phyloP scores from a whole-genome alignment of 2,797 vertebrate genomes.

The Chromobotia macracanthus region DNA sequence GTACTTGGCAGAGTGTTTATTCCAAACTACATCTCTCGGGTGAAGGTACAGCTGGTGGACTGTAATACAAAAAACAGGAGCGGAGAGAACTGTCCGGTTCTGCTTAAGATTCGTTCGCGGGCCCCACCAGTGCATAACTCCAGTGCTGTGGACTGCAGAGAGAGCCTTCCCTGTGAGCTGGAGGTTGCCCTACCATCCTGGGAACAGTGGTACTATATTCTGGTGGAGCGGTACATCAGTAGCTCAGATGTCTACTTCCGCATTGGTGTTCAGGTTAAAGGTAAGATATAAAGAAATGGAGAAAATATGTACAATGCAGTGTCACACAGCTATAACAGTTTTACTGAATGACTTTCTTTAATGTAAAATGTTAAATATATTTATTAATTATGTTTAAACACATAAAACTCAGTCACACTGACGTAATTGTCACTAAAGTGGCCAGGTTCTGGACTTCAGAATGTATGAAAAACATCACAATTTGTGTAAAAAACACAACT shows the following conservation, averaged over 20 bases:
- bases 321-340: no score
- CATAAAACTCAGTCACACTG: no score
- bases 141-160: conserved; percentile 86
- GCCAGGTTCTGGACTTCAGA: no score
- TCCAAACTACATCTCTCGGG: conserved; percentile 90
- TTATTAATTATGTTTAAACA: neutral
- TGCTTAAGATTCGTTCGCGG: conserved; percentile 89
- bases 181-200: conserved; percentile 86
- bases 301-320: no score
- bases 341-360: no score
- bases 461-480: no score
- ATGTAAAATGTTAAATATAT: no score
- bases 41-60: conserved; percentile 87
- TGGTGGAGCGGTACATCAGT: conserved; percentile 87
- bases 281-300: conserved; percentile 72
- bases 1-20: conserved; percentile 87
- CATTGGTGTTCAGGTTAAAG: conserved; percentile 89
- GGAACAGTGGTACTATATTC: conserved; percentile 97
- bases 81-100: conserved; percentile 84
- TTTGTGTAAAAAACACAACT: no score
- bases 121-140: conserved; percentile 96
- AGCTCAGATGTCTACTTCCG: conserved; percentile 85
- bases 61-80: conserved; percentile 83
- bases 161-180: conserved; percentile 83
- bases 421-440: no score